Evolutionary conservation across 2,113 vertebrate genomes (phyloP).

Genomic region (Ailurus styani): DNA sequence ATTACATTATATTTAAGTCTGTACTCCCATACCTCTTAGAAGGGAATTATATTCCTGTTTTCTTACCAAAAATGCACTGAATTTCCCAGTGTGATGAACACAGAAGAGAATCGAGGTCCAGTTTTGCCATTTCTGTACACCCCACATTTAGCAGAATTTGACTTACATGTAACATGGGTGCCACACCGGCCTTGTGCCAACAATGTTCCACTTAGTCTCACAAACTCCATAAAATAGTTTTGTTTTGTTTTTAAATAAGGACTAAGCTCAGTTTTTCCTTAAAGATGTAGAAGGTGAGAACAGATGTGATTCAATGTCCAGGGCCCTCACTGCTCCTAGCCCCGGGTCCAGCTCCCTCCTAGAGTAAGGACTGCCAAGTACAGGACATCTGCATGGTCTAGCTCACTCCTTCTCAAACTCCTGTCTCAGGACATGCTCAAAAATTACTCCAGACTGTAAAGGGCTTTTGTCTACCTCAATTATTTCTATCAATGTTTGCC

Average conservation of each 20-base stretch:
- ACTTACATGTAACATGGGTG: background rate
- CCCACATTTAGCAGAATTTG: background rate
- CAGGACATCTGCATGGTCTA: rapidly evolving
- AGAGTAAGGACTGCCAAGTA: background rate
- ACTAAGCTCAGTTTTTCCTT: background rate
- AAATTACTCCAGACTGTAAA: background rate
- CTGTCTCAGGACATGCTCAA: background rate
- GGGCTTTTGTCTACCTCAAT: background rate
- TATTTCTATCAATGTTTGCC: background rate
- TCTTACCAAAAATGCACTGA: background rate
- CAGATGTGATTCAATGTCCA: background rate
- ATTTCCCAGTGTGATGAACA: background rate
- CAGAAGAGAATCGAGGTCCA: background rate
- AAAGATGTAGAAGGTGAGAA: background rate
- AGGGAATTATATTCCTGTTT: background rate
- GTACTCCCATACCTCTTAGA: background rate
- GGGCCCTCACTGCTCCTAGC: background rate
- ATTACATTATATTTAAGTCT: background rate
- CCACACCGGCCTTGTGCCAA: background rate
- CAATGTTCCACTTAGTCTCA: background rate
- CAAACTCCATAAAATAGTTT: background rate
- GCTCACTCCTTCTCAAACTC: background rate
- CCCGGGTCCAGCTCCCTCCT: background rate
- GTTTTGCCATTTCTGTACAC: background rate
- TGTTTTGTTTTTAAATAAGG: background rate